A percentile compares a stretch with the other conserved stretches of the same genome.
phyloP scores from a whole-genome alignment of 1,140 invertebrate species.

The Trigoniulus corallinus region DNA sequence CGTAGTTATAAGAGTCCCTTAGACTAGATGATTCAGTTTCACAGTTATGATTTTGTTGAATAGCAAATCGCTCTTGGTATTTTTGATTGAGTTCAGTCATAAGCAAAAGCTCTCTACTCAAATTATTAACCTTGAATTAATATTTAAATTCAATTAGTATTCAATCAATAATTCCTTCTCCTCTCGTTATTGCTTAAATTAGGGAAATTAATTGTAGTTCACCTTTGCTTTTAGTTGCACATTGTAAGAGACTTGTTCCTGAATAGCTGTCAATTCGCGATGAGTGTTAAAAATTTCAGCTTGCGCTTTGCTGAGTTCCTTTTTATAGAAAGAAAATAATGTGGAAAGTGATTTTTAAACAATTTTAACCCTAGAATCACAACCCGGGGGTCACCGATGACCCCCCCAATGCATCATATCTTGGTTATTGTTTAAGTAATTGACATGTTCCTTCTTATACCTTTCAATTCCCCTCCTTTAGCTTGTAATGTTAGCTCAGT shows the following conservation, averaged over 20 bases:
- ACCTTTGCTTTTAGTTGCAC: background rate
- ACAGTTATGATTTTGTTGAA: conserved; percentile 18
- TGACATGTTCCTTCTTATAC: background rate
- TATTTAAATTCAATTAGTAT: background rate
- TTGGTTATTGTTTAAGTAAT: no score
- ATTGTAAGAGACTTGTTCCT: background rate
- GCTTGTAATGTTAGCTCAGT: no score
- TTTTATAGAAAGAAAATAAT: background rate
- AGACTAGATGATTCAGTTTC: conserved; percentile 14
- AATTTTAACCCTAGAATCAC: background rate
- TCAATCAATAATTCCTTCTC: background rate
- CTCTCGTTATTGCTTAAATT: no score
- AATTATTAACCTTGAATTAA: conserved; percentile 17
- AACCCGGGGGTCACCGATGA: background rate
- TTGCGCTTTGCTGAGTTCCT: background rate
- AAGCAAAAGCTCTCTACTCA: conserved; percentile 24
- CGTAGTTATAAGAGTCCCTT: background rate
- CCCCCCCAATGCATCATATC: background rate
- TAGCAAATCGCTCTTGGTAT: conserved; percentile 17
- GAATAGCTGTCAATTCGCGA: background rate
- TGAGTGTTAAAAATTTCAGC: conserved; percentile 1
- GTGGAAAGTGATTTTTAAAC: background rate
- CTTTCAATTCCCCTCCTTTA: no score
- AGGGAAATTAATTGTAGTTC: background rate
- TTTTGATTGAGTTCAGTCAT: conserved; percentile 26